Evolutionary conservation across 2,113 vertebrate genomes (phyloP).

Genomic region (Anser cygnoides): DNA sequence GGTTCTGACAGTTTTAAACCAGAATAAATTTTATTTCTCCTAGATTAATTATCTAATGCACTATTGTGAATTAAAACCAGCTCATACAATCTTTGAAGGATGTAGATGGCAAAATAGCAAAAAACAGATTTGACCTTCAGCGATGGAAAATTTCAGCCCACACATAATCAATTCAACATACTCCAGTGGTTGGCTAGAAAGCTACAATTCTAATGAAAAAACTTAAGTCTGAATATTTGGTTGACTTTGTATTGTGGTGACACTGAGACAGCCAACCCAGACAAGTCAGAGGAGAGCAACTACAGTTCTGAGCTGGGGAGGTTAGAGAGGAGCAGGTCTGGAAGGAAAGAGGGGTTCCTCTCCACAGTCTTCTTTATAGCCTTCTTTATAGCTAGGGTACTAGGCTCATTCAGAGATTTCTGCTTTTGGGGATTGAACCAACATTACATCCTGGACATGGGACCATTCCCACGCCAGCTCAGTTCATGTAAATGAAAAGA

Average conservation of each 20-base stretch:
- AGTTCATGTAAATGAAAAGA: neutral
- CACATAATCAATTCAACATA: neutral
- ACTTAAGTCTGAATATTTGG: neutral
- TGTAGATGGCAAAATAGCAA: neutral
- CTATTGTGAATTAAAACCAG: neutral
- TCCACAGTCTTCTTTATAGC: neutral
- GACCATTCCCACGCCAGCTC: fast-evolving
- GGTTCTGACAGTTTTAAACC: neutral
- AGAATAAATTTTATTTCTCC: neutral
- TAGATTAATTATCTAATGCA: neutral
- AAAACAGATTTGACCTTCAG: neutral
- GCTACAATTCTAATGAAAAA: neutral
- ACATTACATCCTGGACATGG: neutral
- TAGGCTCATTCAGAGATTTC: neutral
- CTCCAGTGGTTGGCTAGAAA: neutral
- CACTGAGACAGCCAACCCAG: neutral
- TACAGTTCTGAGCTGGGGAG: neutral
- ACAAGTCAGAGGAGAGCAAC: neutral
- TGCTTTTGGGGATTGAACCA: neutral
- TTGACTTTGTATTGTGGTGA: neutral
- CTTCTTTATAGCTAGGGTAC: fast-evolving
- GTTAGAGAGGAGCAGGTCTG: neutral
- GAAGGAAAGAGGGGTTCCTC: neutral
- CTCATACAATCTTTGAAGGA: neutral
- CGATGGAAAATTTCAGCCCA: neutral